Evolutionary conservation across 2,888 invertebrate species (phyloP).

Genomic region (Acanthosepion esculentum): DNA sequence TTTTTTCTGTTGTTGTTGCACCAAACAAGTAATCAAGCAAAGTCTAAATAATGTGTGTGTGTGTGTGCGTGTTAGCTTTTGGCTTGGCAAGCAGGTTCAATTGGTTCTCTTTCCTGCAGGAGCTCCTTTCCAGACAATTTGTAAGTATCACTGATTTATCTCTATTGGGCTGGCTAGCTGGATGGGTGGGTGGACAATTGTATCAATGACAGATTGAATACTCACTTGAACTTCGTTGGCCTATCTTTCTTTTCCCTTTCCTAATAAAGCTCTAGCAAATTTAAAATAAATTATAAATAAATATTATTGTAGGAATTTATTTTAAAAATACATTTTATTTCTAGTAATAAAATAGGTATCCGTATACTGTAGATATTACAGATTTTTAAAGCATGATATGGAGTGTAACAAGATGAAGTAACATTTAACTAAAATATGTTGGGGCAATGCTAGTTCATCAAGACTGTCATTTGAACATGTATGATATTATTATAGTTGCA

Average conservation of each 20-base stretch:
- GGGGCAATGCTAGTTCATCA: no score
- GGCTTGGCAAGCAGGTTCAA: slow-evolving; percentile 43
- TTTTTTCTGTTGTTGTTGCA: background rate
- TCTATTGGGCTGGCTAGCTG: background rate
- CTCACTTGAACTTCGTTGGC: background rate
- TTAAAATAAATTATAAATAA: no score
- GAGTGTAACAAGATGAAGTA: no score
- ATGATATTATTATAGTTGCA: background rate
- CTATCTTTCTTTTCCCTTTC: background rate
- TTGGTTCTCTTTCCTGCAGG: slow-evolving; percentile 42
- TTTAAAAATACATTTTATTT: no score
- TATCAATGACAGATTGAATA: background rate
- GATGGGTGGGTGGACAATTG: background rate
- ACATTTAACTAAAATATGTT: no score
- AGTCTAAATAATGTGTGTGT: background rate
- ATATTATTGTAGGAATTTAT: no score
- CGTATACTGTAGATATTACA: no score
- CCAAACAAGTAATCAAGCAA: background rate
- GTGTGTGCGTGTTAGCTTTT: no score
- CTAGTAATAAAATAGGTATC: no score
- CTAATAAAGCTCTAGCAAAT: background rate
- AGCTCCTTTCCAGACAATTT: slow-evolving; percentile 41
- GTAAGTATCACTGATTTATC: slow-evolving; percentile 39
- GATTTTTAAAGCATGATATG: no score
- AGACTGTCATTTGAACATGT: background rate